Percentiles rank a stretch among this genome's conserved stretches.
Conservation (phyloP, 2,797 vertebrate species). For the Chelon auratus region DNA sequence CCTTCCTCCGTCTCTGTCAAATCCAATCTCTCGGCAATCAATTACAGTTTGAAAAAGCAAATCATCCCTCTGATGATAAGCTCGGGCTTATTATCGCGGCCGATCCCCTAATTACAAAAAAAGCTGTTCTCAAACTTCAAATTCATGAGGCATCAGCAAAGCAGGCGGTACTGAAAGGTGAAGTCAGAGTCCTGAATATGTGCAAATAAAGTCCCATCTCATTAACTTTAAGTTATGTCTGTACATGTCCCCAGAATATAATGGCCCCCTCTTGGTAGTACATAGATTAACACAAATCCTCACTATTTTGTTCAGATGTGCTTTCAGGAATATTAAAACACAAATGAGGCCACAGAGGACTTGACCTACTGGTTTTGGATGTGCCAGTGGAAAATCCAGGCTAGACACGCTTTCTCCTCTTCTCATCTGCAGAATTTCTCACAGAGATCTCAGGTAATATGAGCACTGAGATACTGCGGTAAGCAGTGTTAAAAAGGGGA, state of each 20-base stretch:
- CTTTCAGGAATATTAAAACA: slow-evolving; percentile 68
- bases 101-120: slow-evolving; percentile 38
- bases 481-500: neutral
- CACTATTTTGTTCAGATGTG: slow-evolving; percentile 74
- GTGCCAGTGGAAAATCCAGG: slow-evolving; percentile 17
- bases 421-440: neutral
- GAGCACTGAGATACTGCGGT: neutral
- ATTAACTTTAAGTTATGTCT: slow-evolving; percentile 83
- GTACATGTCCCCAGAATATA: slow-evolving; percentile 75
- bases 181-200: slow-evolving; percentile 63
- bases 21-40: slow-evolving; percentile 21
- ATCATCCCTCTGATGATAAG: slow-evolving; percentile 25
- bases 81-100: slow-evolving; percentile 33
- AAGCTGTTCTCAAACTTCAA: slow-evolving; percentile 38
- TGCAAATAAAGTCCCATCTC: slow-evolving; percentile 78
- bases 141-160: slow-evolving; percentile 49
- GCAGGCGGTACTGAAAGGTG: slow-evolving; percentile 50
- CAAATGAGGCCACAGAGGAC: slow-evolving; percentile 61
- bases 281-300: slow-evolving; percentile 76
- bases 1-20: slow-evolving; percentile 22
- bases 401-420: neutral
- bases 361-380: slow-evolving; percentile 49
- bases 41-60: slow-evolving; percentile 34
- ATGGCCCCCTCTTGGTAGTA: slow-evolving; percentile 59
- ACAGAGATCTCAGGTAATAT: neutral